Evolutionary conservation across 2,888 invertebrate species (phyloP).

Genomic region (Amphimallon solstitiale): DNA sequence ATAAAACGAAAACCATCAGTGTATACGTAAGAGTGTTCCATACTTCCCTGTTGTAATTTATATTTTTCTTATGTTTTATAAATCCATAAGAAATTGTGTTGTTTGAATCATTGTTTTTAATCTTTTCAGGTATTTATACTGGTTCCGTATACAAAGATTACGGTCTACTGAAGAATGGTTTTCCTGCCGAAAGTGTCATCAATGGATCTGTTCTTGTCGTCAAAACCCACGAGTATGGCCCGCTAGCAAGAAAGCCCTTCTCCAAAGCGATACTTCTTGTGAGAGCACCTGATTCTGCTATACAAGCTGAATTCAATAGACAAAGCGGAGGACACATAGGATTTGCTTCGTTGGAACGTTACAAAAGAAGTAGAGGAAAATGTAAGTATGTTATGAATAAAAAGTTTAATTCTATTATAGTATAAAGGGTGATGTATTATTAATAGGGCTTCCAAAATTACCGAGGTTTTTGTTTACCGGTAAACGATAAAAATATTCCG

Average conservation of each 20-base stretch:
- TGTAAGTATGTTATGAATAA: conserved; percentile 62
- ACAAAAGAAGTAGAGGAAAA: conserved; percentile 70
- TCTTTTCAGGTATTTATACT: conserved; percentile 72
- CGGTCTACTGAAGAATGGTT: conserved; percentile 79
- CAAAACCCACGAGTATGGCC: conserved; percentile 82
- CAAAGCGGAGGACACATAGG: conserved; percentile 84
- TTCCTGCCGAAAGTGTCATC: conserved; percentile 80
- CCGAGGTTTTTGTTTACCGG: too few relatives aligned
- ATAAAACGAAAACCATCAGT: too few relatives aligned
- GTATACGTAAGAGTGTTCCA: too few relatives aligned
- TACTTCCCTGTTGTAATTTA: too few relatives aligned
- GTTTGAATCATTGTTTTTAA: too few relatives aligned
- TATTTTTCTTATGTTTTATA: too few relatives aligned
- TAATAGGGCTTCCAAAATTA: too few relatives aligned
- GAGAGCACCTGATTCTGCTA: conserved; percentile 76
- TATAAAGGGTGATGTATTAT: too few relatives aligned
- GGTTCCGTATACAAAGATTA: conserved; percentile 87
- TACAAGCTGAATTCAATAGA: conserved; percentile 83
- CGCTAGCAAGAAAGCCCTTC: conserved; percentile 68
- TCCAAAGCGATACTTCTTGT: conserved; percentile 76
- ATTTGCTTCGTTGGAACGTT: conserved; percentile 76
- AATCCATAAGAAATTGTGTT: too few relatives aligned
- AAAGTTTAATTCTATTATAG: too few relatives aligned
- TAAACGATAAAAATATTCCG: too few relatives aligned
- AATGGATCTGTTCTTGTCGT: conserved; percentile 82